Evolutionary conservation across 64 coral and sea anemone genomes (phyloP), one percentile per base, ranked within the genome.

Genomic region (Porites lutea): DNA sequence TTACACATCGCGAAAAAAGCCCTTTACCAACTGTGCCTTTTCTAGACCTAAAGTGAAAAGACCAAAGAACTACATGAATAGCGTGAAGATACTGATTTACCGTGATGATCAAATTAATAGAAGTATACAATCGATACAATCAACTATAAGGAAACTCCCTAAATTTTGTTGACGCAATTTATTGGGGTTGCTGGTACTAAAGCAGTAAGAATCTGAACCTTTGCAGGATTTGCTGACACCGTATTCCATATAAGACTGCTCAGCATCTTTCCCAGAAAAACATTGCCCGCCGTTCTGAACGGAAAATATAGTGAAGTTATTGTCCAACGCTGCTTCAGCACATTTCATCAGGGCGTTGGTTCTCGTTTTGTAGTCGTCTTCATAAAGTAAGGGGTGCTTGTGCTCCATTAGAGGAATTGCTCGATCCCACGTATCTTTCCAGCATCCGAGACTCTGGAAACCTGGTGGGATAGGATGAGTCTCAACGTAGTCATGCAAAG

Each of bases 221-320:
- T 92, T 92, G 20, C 95, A 97, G 48, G 77, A 88, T 19, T 66
- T 48, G 61, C 82, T 88, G 21, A 82, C 51, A 19, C 95, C 95
- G 51, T 91, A 97, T 88, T 81, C 72, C 95, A 97, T 97, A 52
- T 74, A 97, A 1, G 92, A 91, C 69, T 71, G 80, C 65, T 90
- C 95, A 13, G 72, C 95, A 72, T 88, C 83, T 48, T 89, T 93
- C 2, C 83, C 95, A 83, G 92, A 90, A 49, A 97, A 97, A 85
- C 95, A 97, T 44, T 97, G 95, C 0, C 95, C 95, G 23, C 95
- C 95, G 71, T 97, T 97, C 71, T 97, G 92, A 15, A 97, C n/a
- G 44, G 95, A 92, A 55, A 97, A 97, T 18, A 94, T 88, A 74
- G 57, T 94, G 65, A 94, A 88, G 16, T 82, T 88, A 64, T 86